Conservation (phyloP, 2,113 vertebrate species). For the Podarcis raffonei region DNA sequence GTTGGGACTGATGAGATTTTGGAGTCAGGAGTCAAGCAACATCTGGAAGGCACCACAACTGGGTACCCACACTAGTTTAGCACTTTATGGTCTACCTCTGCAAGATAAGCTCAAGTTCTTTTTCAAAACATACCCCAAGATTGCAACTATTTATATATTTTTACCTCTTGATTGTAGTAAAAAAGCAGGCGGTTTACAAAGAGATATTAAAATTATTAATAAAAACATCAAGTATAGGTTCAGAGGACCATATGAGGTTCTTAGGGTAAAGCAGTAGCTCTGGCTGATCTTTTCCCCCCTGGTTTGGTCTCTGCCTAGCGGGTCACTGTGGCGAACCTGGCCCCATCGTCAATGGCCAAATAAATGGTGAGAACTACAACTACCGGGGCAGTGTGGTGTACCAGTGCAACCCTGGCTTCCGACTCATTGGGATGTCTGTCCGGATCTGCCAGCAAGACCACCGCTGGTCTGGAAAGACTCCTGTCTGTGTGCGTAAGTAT, state of each 20-base stretch:
- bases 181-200: too few relatives aligned
- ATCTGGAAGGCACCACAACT: too few relatives aligned
- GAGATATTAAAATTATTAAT: too few relatives aligned
- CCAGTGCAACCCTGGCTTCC: slow-evolving; percentile 94
- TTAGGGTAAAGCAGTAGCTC: not conserved
- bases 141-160: too few relatives aligned
- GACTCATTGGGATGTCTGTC: slow-evolving; percentile 95
- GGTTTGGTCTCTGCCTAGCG: slow-evolving; percentile 61
- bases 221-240: not conserved
- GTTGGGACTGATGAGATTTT: too few relatives aligned
- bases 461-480: slow-evolving; percentile 92
- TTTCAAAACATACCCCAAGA: not conserved
- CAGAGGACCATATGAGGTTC: too few relatives aligned
- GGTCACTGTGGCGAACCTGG: slow-evolving; percentile 94
- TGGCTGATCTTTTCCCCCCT: not conserved
- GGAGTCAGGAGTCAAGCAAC: too few relatives aligned
- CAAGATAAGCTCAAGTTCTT: not conserved
- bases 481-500: slow-evolving; percentile 97
- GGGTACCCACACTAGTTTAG: not conserved
- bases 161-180: too few relatives aligned
- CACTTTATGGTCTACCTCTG: not conserved
- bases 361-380: slow-evolving; percentile 95
- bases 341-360: slow-evolving; percentile 94
- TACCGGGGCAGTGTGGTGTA: slow-evolving; percentile 97
- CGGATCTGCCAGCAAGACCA: slow-evolving; percentile 98